phyloP scores from a whole-genome alignment of 2,113 vertebrate genomes.

The Chiloscyllium plagiosum region DNA sequence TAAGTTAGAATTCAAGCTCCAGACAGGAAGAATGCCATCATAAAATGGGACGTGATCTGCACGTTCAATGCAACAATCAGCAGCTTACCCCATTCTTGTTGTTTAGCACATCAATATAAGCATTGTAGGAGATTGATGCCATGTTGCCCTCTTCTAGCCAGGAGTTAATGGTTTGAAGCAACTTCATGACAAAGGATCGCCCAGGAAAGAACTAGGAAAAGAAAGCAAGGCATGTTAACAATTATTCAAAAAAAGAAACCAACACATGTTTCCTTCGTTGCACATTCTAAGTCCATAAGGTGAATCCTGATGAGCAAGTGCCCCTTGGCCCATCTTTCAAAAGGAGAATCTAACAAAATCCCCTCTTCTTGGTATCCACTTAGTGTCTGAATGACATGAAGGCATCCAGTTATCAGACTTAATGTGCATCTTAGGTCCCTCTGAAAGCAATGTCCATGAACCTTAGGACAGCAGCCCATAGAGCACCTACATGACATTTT shows the following conservation, averaged over 20 bases:
- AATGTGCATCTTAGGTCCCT: background rate
- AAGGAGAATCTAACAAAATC: background rate
- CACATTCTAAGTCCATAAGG: too few relatives aligned
- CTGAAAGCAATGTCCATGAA: background rate
- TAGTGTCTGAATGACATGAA: background rate
- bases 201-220: conserved; percentile 75
- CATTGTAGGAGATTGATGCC: conserved; percentile 56
- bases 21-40: background rate
- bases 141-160: conserved; percentile 61
- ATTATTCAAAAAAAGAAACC: background rate
- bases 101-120: conserved; percentile 60
- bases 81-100: conserved; percentile 63
- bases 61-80: fast-evolving
- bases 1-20: background rate
- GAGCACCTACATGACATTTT: background rate
- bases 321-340: background rate
- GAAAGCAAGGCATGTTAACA: background rate
- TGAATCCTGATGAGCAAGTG: background rate
- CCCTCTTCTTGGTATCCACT: background rate
- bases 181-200: conserved; percentile 64
- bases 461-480: background rate
- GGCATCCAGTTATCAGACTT: background rate
- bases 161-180: conserved; percentile 55
- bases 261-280: background rate
- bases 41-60: background rate